A percentile compares a stretch with the other conserved stretches of the same genome.
Conservation (phyloP, 2,113 vertebrate species). For the Agelaius phoeniceus region DNA sequence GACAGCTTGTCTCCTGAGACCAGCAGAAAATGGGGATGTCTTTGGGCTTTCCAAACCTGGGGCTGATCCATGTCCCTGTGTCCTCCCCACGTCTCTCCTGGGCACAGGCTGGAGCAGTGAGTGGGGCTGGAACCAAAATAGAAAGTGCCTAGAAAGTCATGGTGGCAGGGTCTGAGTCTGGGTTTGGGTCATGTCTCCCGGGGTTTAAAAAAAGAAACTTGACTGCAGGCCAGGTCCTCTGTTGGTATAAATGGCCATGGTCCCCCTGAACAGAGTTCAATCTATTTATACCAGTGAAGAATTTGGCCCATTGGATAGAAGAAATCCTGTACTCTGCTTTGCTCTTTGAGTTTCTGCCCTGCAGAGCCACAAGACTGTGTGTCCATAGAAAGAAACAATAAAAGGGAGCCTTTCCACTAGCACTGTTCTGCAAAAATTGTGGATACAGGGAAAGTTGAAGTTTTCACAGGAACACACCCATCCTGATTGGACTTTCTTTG, state of each 20-base stretch:
- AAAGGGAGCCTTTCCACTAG: not conserved
- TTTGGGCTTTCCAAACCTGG: not conserved
- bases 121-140: not conserved
- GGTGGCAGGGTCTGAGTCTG: not conserved
- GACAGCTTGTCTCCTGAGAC: not conserved
- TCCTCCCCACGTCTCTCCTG: not conserved
- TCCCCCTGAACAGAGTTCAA: not conserved
- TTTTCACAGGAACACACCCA: not conserved
- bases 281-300: constrained; percentile 12
- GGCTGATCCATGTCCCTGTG: rapidly evolving
- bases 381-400: not conserved
- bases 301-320: not conserved
- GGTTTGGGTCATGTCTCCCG: not conserved
- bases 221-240: not conserved
- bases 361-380: not conserved
- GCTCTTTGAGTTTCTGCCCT: not conserved
- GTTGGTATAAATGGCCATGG: not conserved
- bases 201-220: not conserved
- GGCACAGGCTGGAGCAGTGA: not conserved
- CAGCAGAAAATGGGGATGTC: not conserved
- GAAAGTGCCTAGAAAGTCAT: not conserved
- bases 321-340: not conserved
- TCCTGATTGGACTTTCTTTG: not conserved
- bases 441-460: not conserved
- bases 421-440: not conserved